Evolutionary conservation across 2,888 invertebrate genomes (phyloP), one percentile per base, ranked within the genome.

Genomic region (Leuctra nigra): DNA sequence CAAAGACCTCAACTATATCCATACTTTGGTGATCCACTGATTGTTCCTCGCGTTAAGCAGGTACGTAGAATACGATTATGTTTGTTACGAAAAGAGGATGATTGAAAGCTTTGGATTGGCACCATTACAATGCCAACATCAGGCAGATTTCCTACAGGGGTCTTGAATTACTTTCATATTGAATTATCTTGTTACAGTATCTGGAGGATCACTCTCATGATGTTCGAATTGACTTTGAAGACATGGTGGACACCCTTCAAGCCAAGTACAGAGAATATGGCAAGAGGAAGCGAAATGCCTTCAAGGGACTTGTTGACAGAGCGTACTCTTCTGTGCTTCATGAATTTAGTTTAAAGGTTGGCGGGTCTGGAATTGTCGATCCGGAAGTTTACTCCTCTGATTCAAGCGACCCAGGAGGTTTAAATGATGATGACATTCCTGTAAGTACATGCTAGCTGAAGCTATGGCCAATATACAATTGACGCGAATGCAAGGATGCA

Each of bases 191-290:
- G 54, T 73, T 74, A 39, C 65, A 87, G 80, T 91, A 91, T 70
- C 77, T 91, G 66, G 86, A 86, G 62, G 84, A 85, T 65, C 87
- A 90, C 75, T 84, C 85, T 61, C 84, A 87, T 66, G 84, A 87
- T 72, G 84, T 84, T 6, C 87, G 84, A 69, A 81, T 91, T 62
- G 89, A 91, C 77, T 85, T 91, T 57, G 83, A 85, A 68, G 82
- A 84, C 68, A 90, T 92, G 87, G 87, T 90, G 64, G 86, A 86
- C 69, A 80, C 82, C 64, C 77, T 92, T 54, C 87, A 87, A 74
- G 80, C 78, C 65, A 81, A 81, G 64, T 83, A 82, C 67, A 76
- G 83, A 55, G 92, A 93, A 67, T 94, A 93, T 74, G 79, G 80
- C 57, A 83, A 84, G 66, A 84, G 87, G 67, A 91, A 91, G 73